Base-by-base conservation (phyloP, 64 coral and sea anemone species). In the Cladopsammia gracilis region DNA sequence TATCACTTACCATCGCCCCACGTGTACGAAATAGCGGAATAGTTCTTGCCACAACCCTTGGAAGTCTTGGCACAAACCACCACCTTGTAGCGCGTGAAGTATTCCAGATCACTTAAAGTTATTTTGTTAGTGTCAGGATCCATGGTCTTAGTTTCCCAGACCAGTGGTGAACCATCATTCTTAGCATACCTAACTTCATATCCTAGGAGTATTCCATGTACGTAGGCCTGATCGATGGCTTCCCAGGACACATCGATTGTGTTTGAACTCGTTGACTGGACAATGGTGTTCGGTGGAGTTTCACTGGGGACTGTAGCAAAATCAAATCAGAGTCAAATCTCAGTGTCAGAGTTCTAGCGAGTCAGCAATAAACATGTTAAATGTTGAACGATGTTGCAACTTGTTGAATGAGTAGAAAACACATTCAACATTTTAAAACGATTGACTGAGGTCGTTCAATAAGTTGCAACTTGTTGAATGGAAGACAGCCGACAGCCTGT, bases 1-100 rank as follows among this genome's bases (percentile, higher is more conserved):
- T n/a, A 34, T 34, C 34, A 77, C 58, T 89, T 56, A 91, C 89
- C 89, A 73, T 91, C 89, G 6, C 79, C 89, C 24, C 49, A 72
- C 8, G 89, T 91, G 66, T 81, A 64, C 20, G 64, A 49, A 14
- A 10, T 59, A 16, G 47, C 74, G 13, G 64, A 52, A 53, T 68
- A 70, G 5, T 47, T 26, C 4, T 57, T 19, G 16, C 89, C 89
- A 59, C 89, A 91, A 0, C 89, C 89, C 16, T 91, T 91, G 23
- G 89, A 91, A 2, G 89, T 91, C 14, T 49, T 71, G 15, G 76
- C 89, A 44, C 76, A 91, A 25, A 83, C 77, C 4, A 52, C 71
- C 49, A 91, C 64, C 26, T 48, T 26, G 50, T 91, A 91, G 0
- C 23, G 53, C 18, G 89, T 82, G 18, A 82, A 91, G 34, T 91